Percentiles rank a stretch among this genome's conserved stretches.
Conservation (phyloP, 2,888 invertebrate genomes). For the Troides aeacus region DNA sequence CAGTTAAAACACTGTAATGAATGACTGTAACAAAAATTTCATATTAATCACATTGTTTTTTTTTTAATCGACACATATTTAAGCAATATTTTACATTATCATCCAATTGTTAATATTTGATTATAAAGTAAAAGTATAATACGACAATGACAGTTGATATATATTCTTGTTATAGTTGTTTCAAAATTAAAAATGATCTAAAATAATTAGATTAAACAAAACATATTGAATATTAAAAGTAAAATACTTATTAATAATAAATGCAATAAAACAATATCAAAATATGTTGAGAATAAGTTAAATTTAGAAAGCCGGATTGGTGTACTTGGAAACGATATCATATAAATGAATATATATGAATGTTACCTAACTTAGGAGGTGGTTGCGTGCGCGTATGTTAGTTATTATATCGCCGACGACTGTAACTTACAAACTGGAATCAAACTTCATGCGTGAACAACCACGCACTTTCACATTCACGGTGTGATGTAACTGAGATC, state of each 20-base stretch:
- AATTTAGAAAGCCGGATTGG: neutral
- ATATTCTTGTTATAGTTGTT: no score
- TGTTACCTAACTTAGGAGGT: neutral
- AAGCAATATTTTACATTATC: neutral
- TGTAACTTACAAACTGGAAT: slow-evolving; percentile 10
- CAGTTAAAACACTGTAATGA: neutral
- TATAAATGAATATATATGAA: neutral
- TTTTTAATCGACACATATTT: neutral
- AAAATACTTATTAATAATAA: neutral
- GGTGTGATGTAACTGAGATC: slow-evolving; percentile 1
- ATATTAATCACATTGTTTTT: neutral
- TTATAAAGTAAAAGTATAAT: no score
- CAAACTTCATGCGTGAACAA: slow-evolving; percentile 8
- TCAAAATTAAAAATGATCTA: neutral
- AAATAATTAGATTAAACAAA: neutral
- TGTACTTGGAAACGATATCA: neutral
- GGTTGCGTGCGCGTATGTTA: neutral
- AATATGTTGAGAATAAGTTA: neutral
- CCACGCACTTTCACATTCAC: slow-evolving; percentile 13
- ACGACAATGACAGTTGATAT: no score
- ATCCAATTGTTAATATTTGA: neutral
- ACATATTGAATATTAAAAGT: neutral
- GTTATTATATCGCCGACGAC: neutral
- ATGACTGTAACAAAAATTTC: neutral
- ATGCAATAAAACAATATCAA: neutral